Percentiles rank a stretch among this genome's conserved stretches.
Conservation (phyloP, 2,113 vertebrate species). For the Sphaerodactylus townsendi region DNA sequence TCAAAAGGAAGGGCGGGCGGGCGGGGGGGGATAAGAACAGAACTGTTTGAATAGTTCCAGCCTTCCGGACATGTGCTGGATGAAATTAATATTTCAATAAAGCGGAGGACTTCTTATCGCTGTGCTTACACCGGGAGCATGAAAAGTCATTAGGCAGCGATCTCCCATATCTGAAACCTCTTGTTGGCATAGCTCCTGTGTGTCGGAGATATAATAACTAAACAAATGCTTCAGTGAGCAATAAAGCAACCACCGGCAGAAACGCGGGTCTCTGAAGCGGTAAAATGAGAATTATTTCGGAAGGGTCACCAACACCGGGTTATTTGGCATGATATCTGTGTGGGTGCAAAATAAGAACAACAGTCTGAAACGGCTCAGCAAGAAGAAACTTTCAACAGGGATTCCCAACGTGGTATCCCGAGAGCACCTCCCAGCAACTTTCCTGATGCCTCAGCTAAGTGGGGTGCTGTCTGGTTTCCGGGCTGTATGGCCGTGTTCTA, state of each 20-base stretch:
- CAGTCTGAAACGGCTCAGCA: neutral
- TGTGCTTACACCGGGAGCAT: neutral
- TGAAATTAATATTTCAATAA: neutral
- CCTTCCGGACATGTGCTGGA: neutral
- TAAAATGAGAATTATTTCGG: neutral
- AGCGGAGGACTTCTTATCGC: neutral
- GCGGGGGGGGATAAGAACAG: neutral
- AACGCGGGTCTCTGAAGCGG: neutral
- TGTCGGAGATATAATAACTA: slow-evolving; percentile 19
- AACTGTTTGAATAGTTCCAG: neutral
- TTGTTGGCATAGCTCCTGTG: slow-evolving; percentile 15
- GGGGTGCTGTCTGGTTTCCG: too few relatives aligned
- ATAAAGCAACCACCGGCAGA: neutral
- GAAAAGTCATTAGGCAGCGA: neutral
- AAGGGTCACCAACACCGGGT: neutral
- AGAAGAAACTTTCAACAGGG: neutral
- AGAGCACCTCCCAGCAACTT: too few relatives aligned
- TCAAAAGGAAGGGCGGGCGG: neutral
- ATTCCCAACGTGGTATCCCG: too few relatives aligned
- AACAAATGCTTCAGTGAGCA: neutral
- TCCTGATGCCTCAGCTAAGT: too few relatives aligned
- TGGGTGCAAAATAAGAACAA: slow-evolving; percentile 10
- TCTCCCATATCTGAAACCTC: slow-evolving; percentile 30
- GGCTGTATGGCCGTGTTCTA: too few relatives aligned
- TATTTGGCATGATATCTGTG: neutral